phyloP scores from a whole-genome alignment of 2,888 invertebrate species.

The Amiota mariae region DNA sequence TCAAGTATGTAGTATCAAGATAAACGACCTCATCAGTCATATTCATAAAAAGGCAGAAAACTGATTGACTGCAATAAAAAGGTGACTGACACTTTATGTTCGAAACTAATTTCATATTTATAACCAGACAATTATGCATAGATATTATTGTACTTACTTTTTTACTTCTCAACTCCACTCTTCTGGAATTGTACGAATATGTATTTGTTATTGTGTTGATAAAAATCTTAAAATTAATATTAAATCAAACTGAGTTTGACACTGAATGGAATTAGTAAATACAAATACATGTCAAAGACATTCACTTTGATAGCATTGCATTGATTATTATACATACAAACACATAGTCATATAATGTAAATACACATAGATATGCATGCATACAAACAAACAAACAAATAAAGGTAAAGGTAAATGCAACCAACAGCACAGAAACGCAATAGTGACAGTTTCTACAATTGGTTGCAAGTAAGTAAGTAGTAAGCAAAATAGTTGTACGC shows the following conservation, averaged over 20 bases:
- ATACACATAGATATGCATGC: too few species aligned
- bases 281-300: slow-evolving; percentile 15
- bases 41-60: not conserved
- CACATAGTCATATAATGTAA: too few species aligned
- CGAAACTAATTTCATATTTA: slow-evolving; percentile 16
- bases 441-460: slow-evolving; percentile 22
- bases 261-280: slow-evolving; percentile 23
- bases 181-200: not conserved
- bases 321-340: not conserved
- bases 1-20: not conserved
- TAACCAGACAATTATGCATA: slow-evolving; percentile 2
- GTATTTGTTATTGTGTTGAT: slow-evolving; percentile 5
- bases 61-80: slow-evolving; percentile 22
- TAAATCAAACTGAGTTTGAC: slow-evolving; percentile 29
- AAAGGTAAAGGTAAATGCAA: slow-evolving; percentile 28
- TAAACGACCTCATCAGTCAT: not conserved
- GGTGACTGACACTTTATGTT: slow-evolving; percentile 13
- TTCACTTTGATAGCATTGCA: slow-evolving; percentile 29
- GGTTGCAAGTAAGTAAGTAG: slow-evolving; percentile 22
- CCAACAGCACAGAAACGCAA: slow-evolving; percentile 29
- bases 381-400: not conserved
- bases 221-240: slow-evolving; percentile 32
- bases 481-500: slow-evolving; percentile 31
- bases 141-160: not conserved
- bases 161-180: not conserved